Percentiles rank a stretch among this genome's conserved stretches.
phyloP scores from a whole-genome alignment of 1,140 invertebrate genomes.

The Cydia amplana region DNA sequence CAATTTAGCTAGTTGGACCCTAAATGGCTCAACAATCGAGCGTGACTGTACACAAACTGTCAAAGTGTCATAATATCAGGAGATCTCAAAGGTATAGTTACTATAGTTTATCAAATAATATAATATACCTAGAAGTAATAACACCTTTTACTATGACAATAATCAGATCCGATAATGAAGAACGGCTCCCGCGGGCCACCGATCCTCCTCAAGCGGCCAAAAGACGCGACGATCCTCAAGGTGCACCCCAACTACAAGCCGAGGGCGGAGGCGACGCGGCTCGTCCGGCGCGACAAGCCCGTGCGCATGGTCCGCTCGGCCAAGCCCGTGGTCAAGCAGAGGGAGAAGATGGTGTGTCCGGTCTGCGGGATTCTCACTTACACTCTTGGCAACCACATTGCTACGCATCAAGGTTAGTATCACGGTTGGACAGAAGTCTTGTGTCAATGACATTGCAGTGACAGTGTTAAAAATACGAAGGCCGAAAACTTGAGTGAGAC shows the following conservation, averaged over 20 bases:
- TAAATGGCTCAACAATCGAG: no score
- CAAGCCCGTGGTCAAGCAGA: conserved; percentile 52
- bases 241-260: conserved; percentile 57
- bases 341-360: conserved; percentile 75
- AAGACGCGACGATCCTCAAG: conserved; percentile 69
- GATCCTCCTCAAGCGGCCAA: conserved; percentile 67
- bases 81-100: no score
- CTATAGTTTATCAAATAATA: no score
- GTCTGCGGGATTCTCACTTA: conserved; percentile 75
- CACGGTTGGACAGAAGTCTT: not conserved
- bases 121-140: not conserved
- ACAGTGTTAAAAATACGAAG: not conserved
- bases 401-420: conserved; percentile 72
- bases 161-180: conserved; percentile 66
- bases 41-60: no score
- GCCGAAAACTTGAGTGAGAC: not conserved
- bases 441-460: not conserved
- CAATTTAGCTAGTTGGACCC: no score
- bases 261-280: conserved; percentile 38
- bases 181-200: conserved; percentile 68
- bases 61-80: no score
- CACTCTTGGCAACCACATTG: conserved; percentile 71
- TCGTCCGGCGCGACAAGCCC: conserved; percentile 43
- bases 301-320: conserved; percentile 46
- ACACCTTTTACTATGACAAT: conserved; percentile 19